phyloP scores from a whole-genome alignment of 2,113 vertebrate genomes.

The Laticauda laticaudata region DNA sequence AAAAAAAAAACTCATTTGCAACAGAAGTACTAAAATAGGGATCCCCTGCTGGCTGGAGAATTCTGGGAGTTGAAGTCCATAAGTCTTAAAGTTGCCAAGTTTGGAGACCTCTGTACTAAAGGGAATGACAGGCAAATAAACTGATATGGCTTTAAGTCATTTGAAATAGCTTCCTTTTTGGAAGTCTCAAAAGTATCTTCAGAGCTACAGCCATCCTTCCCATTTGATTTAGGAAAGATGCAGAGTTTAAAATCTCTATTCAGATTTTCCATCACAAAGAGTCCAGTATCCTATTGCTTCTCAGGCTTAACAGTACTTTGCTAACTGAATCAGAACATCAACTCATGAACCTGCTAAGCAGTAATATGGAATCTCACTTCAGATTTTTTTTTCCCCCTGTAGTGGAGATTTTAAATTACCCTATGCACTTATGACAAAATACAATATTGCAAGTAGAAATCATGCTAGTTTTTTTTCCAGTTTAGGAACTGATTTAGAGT shows the following conservation, averaged over 20 bases:
- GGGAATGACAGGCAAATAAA: background rate
- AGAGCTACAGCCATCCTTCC: background rate
- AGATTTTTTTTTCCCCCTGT: background rate
- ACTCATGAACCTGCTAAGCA: background rate
- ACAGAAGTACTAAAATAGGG: background rate
- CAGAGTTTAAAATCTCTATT: background rate
- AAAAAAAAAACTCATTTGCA: background rate
- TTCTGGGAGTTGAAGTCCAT: too few relatives aligned
- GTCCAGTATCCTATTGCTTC: conserved; percentile 16
- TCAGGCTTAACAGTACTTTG: conserved; percentile 32
- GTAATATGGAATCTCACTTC: background rate
- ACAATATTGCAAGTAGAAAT: background rate
- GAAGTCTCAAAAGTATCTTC: background rate
- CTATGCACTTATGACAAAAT: background rate
- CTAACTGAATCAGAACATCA: conserved; percentile 20
- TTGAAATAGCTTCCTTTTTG: background rate
- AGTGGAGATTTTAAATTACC: background rate
- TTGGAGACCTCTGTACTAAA: background rate
- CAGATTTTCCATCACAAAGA: conserved; percentile 28
- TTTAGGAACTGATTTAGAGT: background rate
- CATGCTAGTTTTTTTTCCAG: too few relatives aligned
- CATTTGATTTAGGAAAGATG: background rate
- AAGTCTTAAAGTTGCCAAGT: too few relatives aligned
- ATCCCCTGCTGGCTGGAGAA: too few relatives aligned
- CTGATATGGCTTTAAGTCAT: background rate